phyloP scores from a whole-genome alignment of 2,113 vertebrate genomes.

The Mesoclemmys tuberculata region DNA sequence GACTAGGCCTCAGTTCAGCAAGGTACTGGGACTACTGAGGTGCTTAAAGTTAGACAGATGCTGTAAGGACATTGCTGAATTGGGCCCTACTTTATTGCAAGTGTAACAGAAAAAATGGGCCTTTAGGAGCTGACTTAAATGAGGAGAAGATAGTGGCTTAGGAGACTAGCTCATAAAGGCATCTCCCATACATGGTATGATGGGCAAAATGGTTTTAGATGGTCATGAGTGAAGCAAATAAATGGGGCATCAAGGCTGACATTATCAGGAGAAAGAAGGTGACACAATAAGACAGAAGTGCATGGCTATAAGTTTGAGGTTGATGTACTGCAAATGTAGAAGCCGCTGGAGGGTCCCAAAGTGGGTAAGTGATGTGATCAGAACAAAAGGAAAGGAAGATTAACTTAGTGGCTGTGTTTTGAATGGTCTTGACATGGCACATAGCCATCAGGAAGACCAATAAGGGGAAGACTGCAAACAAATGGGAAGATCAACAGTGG shows the following conservation, averaged over 20 bases:
- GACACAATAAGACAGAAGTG: background rate
- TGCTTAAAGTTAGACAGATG: background rate
- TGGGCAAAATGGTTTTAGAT: background rate
- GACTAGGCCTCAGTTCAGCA: background rate
- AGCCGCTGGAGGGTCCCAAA: background rate
- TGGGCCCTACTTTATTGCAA: background rate
- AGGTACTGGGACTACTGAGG: background rate
- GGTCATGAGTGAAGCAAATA: background rate
- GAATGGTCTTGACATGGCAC: background rate
- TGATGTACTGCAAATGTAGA: background rate
- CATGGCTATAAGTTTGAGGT: background rate
- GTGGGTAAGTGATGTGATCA: fast-evolving
- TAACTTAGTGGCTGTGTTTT: background rate
- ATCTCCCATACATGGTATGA: background rate
- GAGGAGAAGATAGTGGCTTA: background rate
- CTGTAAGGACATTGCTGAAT: background rate
- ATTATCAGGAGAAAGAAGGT: background rate
- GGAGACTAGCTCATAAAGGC: background rate
- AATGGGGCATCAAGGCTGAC: background rate
- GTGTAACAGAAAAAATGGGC: background rate
- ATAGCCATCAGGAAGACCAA: background rate
- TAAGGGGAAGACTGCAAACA: no score
- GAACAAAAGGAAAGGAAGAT: background rate
- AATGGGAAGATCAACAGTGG: background rate
- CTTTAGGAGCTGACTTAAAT: background rate